Conservation (phyloP, 2,888 invertebrate species). For the Yponomeuta malinellus region DNA sequence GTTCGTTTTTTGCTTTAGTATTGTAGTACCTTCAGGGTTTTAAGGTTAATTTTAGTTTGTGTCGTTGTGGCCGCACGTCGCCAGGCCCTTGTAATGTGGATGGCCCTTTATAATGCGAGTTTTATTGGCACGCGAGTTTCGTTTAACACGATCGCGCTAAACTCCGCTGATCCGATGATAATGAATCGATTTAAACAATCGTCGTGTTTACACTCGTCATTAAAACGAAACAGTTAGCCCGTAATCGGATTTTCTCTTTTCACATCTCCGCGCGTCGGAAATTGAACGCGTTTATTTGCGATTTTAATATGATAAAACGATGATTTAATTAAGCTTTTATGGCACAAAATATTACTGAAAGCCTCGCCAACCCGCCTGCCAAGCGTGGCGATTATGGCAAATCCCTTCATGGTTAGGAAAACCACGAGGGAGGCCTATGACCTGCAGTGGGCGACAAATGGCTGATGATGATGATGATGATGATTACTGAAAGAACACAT, state of each 20-base stretch:
- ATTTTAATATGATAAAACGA: background rate
- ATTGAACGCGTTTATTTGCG: conserved; percentile 4
- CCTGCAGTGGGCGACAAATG: no score
- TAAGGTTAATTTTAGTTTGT: no score
- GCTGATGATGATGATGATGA: no score
- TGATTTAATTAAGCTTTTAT: background rate
- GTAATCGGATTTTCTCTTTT: background rate
- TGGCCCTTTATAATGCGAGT: background rate
- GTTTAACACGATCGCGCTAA: background rate
- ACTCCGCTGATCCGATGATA: conserved; percentile 2
- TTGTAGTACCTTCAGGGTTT: no score
- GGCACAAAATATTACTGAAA: background rate
- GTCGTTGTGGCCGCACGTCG: no score
- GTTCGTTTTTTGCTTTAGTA: no score
- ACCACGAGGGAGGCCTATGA: no score
- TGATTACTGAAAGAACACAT: no score
- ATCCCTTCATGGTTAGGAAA: no score
- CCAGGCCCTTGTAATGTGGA: no score
- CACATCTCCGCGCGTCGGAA: background rate
- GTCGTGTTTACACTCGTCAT: conserved; percentile 5
- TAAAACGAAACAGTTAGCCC: conserved; percentile 3
- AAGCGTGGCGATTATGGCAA: no score
- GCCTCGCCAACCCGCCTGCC: no score
- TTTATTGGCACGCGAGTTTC: background rate
- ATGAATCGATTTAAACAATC: conserved; percentile 7